Conservation (phyloP, 1,140 invertebrate genomes). For the Drosophila eugracilis region DNA sequence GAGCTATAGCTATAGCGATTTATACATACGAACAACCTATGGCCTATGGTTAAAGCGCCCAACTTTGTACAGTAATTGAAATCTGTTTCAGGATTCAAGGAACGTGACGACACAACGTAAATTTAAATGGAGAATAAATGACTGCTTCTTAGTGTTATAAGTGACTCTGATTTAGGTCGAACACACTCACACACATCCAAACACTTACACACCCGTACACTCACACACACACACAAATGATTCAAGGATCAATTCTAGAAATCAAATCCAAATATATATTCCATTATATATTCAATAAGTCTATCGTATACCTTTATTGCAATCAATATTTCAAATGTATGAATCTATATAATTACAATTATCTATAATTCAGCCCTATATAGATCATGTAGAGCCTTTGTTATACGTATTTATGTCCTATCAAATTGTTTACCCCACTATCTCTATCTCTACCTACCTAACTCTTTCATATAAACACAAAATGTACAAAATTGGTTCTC, state of each 20-base stretch:
- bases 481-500: slow-evolving; percentile 83
- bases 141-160: slow-evolving; percentile 83
- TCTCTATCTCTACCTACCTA: slow-evolving; percentile 15
- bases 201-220: slow-evolving; percentile 2
- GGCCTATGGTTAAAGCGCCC: slow-evolving; percentile 42
- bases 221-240: slow-evolving; percentile 39
- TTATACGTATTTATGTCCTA: slow-evolving; percentile 47
- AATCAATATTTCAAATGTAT: slow-evolving; percentile 65
- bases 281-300: slow-evolving; percentile 75
- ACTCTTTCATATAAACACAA: slow-evolving; percentile 33
- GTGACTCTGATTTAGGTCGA: slow-evolving; percentile 83
- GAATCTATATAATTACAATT: slow-evolving; percentile 54
- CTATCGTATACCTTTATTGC: slow-evolving; percentile 76
- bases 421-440: slow-evolving; percentile 30
- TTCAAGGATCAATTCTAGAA: slow-evolving; percentile 69
- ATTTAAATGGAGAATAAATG: slow-evolving; percentile 84
- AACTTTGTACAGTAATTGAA: slow-evolving; percentile 82
- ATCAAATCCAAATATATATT: slow-evolving; percentile 79
- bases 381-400: slow-evolving; percentile 73
- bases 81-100: slow-evolving; percentile 81
- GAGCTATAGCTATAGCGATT: slow-evolving; percentile 44
- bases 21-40: slow-evolving; percentile 47
- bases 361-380: slow-evolving; percentile 54
- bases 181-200: slow-evolving; percentile 16
- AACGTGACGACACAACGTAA: slow-evolving; percentile 78